Evolutionary conservation across 2,888 invertebrate genomes (phyloP).

Genomic region (Aphidius colemani): DNA sequence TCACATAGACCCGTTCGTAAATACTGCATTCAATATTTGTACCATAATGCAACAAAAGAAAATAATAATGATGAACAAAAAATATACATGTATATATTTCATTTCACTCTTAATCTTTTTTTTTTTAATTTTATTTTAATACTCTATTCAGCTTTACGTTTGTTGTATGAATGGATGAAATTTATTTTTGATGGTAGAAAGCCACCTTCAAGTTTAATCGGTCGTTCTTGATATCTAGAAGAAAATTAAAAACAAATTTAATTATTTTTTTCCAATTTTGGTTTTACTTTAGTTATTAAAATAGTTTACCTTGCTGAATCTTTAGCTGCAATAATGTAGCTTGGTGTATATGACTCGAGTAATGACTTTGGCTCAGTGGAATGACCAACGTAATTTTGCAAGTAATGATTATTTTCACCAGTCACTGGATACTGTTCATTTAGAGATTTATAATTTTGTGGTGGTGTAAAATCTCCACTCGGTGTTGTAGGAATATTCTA

Average conservation of each 20-base stretch:
- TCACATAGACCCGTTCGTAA: too few species aligned
- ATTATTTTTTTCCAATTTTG: not conserved
- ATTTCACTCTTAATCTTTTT: not conserved
- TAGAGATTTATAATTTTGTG: slow-evolving; percentile 45
- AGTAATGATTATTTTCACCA: slow-evolving; percentile 37
- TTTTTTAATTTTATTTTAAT: slow-evolving; percentile 5
- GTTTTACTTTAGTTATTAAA: not conserved
- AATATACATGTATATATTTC: not conserved
- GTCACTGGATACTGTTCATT: slow-evolving; percentile 37
- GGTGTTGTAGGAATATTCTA: slow-evolving; percentile 26
- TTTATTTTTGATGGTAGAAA: slow-evolving; percentile 56
- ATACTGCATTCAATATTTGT: too few species aligned
- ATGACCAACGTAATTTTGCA: slow-evolving; percentile 38
- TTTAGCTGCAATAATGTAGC: slow-evolving; percentile 53
- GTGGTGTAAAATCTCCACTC: slow-evolving; percentile 41
- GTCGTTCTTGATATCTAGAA: slow-evolving; percentile 53
- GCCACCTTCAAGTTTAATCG: slow-evolving; percentile 53
- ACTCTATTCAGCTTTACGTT: slow-evolving; percentile 45
- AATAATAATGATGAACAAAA: not conserved
- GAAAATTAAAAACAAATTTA: slow-evolving; percentile 26
- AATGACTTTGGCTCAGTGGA: slow-evolving; percentile 59
- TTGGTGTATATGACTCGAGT: slow-evolving; percentile 63
- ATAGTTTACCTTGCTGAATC: slow-evolving; percentile 49
- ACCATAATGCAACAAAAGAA: too few species aligned
- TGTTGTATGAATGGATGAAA: slow-evolving; percentile 47